Base-by-base conservation (phyloP, 2,888 invertebrate species). In the Hirtodrosophila duncani region DNA sequence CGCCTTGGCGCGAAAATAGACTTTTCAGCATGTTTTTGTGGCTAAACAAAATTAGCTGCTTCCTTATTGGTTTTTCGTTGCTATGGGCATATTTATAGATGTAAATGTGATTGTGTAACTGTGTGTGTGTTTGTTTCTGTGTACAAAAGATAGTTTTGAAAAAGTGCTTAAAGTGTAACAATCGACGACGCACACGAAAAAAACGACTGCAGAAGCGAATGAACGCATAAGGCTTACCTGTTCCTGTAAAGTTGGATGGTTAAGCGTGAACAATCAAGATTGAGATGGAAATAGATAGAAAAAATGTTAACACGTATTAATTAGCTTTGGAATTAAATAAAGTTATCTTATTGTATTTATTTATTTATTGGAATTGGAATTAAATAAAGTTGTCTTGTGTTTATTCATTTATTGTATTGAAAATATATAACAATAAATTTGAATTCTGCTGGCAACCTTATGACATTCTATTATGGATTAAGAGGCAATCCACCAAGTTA, bases 111-210 rank as follows among this genome's bases (percentile, higher is more conserved):
- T 33, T 43, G 21, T 61, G 16, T 57, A 16, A 61, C 8, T 48
- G 8, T 39, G 14, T 48, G 4, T 44, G 11, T 46, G n/a, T 52
- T 36, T 67, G 18, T 41, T 18, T 43, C 34, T 50, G 62, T 53
- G 30, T 71, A 31, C 46, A 70, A 70, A 71, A 77, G 52, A 77
- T 77, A 77, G 70, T 72, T 68, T 78, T 57, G 61, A 67, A 77
- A 70, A 72, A 78, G 71, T 72, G 71, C 72, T 78, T 79, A 74
- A 70, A 67, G 75, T 70, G 67, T 75, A 67, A 62, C 43, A 72
- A 64, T 67, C 71, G 63, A 51, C 72, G 68, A 61, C 52, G 66
- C 68, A 58, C 36, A 66, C 64, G 64, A 66, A 48, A 43, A 13
- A 67, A 58, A 67, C 64, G 52, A 68, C 63, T 72, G 67, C 52